Base-by-base conservation (phyloP, 2,113 vertebrate genomes). In the Elgaria multicarinata region DNA sequence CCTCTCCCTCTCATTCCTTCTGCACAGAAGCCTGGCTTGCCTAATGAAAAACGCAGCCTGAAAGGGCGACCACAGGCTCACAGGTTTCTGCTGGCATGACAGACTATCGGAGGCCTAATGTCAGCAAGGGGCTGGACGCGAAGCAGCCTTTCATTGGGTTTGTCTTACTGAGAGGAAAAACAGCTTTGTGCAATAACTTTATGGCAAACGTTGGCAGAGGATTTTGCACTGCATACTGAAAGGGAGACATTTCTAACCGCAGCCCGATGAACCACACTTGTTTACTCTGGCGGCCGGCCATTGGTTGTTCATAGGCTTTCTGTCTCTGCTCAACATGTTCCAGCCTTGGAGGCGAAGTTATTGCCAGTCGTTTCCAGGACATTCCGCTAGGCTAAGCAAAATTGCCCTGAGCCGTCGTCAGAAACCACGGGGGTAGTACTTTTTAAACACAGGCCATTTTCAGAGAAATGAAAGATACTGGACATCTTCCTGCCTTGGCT, bases 221-320 rank as follows among this genome's bases (percentile, higher is more conserved):
- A 94, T 97, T 72, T 97, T 98, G 97, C 97, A 94, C 96, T 98
- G 97, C 98, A 98, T 98, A 97, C 98, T 98, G 97, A 98, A 97
- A 97, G 96, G 96, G 98, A 98, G 98, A 98, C 97, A 97, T 98
- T 98, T 98, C 97, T 98, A 97, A 99, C 98, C 98, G 92, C 98
- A 98, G 97, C 98, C 98, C 98, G 9, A 98, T 97, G 98, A 99
- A 98, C 98, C 98, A 81, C 98, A 98, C 98, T 98, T 99, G 98
- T 98, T 99, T 98, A 98, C 97, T 97, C 98, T 99, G 98, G 98
- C 98, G 90, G 95, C 94, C 94, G 93, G 97, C 98, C 98, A 98
- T 98, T 98, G 98, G 98, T 99, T 98, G 98, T 98, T 98, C 98
- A 98, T 98, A 98, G 98, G 98, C 97, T 98, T 98, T 98, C 98